These are phyloP conservation scores for Musca vetustissima DNA, from an alignment of 1,140 invertebrate species.

Conservation along the genomic window DNA sequence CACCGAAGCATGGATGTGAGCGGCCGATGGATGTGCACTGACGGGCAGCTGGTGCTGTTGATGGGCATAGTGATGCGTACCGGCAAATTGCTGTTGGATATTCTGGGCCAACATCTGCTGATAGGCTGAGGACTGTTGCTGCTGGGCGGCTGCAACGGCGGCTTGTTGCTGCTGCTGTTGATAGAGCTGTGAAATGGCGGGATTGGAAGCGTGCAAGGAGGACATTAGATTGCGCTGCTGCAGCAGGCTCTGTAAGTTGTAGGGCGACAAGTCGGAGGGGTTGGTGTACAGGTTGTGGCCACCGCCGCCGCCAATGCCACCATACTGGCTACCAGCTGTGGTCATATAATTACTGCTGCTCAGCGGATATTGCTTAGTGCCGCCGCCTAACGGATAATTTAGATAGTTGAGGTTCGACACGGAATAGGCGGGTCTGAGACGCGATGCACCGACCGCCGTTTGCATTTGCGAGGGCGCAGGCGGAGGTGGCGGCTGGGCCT, in stretches of 20 bases:
- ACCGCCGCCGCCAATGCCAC: no score
- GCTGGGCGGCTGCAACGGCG: slow-evolving; percentile 38
- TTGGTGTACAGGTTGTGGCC: slow-evolving; percentile 27
- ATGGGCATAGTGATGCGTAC: slow-evolving; percentile 45
- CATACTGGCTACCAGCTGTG: neutral
- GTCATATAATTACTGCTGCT: neutral
- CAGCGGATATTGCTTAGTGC: slow-evolving; percentile 29
- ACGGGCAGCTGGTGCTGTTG: slow-evolving; percentile 30
- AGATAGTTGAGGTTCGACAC: slow-evolving; percentile 46
- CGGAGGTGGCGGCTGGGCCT: slow-evolving; percentile 33
- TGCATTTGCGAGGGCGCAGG: slow-evolving; percentile 31
- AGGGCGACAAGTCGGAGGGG: slow-evolving; percentile 12
- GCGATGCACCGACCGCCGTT: slow-evolving; percentile 35
- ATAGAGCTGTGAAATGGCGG: slow-evolving; percentile 54
- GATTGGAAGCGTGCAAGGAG: slow-evolving; percentile 53
- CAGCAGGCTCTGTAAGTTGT: slow-evolving; percentile 30
- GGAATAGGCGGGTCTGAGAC: slow-evolving; percentile 49
- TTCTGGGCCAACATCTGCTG: slow-evolving; percentile 41
- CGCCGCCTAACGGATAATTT: slow-evolving; percentile 36
- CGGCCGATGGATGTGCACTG: slow-evolving; percentile 38
- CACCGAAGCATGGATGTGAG: slow-evolving; percentile 51
- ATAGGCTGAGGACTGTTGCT: slow-evolving; percentile 26
- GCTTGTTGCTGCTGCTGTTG: slow-evolving; percentile 35
- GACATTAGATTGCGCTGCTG: slow-evolving; percentile 51
- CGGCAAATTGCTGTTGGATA: slow-evolving; percentile 51